Percentiles rank a stretch among this genome's conserved stretches.
These are phyloP conservation scores for Gymnocephalus cernua DNA, from an alignment of 2,113 vertebrate genomes.

Conservation along the genomic window DNA sequence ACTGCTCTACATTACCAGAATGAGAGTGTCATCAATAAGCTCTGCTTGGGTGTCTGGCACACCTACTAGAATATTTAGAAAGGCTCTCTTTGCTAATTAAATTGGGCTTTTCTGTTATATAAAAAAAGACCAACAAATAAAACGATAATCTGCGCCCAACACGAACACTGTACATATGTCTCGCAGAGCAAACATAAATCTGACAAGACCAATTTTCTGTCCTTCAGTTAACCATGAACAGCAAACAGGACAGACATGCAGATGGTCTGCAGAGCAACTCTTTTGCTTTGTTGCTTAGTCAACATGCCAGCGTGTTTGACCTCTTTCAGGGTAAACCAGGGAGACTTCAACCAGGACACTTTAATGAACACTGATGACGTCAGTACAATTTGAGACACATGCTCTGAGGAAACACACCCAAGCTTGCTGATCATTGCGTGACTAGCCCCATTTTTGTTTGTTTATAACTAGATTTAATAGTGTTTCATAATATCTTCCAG, in stretches of 20 bases:
- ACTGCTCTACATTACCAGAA: slow-evolving; percentile 66
- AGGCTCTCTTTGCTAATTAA: slow-evolving; percentile 79
- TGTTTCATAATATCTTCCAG: slow-evolving; percentile 22
- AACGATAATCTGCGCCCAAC: slow-evolving; percentile 19
- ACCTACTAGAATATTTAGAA: slow-evolving; percentile 83
- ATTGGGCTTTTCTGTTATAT: slow-evolving; percentile 55
- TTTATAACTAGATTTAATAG: slow-evolving; percentile 23
- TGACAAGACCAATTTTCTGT: slow-evolving; percentile 37
- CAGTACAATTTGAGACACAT: slow-evolving; percentile 65
- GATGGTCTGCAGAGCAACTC: slow-evolving; percentile 60
- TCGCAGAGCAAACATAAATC: slow-evolving; percentile 47
- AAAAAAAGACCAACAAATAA: slow-evolving; percentile 38
- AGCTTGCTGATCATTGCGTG: slow-evolving; percentile 36
- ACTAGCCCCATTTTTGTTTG: slow-evolving; percentile 3
- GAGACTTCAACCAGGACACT: slow-evolving; percentile 48
- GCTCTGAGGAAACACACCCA: slow-evolving; percentile 55
- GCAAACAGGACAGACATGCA: slow-evolving; percentile 52
- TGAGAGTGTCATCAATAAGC: slow-evolving; percentile 69
- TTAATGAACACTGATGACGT: slow-evolving; percentile 57
- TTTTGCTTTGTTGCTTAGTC: slow-evolving; percentile 62
- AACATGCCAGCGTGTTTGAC: slow-evolving; percentile 67
- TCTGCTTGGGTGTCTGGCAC: slow-evolving; percentile 72
- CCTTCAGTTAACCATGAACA: slow-evolving; percentile 47
- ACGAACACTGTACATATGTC: slow-evolving; percentile 24
- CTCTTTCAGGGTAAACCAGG: slow-evolving; percentile 52